A percentile compares a stretch with the other conserved stretches of the same genome.
Evolutionary conservation across 2,113 vertebrate genomes (phyloP).

Genomic region (Phaethon lepturus): DNA sequence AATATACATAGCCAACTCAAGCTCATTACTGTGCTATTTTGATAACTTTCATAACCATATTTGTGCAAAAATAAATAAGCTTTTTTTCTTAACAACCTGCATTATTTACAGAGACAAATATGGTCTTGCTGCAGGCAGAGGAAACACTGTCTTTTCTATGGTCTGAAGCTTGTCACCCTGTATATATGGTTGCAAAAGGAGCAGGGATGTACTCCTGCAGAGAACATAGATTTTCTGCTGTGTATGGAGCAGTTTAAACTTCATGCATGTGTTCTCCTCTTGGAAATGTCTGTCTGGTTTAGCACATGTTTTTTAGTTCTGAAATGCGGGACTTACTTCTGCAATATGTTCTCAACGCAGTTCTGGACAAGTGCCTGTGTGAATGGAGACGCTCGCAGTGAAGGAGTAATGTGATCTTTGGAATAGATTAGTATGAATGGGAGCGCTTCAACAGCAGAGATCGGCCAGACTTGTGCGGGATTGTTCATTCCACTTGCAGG

Average conservation of each 20-base stretch:
- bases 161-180: neutral
- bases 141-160: neutral
- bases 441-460: neutral
- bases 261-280: neutral
- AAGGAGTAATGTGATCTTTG: neutral
- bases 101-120: neutral
- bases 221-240: rapidly evolving
- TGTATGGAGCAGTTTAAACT: neutral
- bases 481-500: conserved; percentile 13
- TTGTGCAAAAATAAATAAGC: neutral
- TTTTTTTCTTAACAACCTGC: neutral
- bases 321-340: neutral
- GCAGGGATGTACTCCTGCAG: neutral
- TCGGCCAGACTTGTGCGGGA: neutral
- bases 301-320: neutral
- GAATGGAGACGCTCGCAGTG: neutral
- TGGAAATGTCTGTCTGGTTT: neutral
- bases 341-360: conserved; percentile 31
- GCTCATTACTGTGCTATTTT: conserved; percentile 27
- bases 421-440: conserved; percentile 32
- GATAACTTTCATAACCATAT: neutral
- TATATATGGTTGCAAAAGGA: neutral
- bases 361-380: conserved; percentile 40
- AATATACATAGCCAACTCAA: neutral
- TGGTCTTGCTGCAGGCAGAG: neutral